phyloP scores from a whole-genome alignment of 2,888 invertebrate species.

The Mesoligia furuncula region DNA sequence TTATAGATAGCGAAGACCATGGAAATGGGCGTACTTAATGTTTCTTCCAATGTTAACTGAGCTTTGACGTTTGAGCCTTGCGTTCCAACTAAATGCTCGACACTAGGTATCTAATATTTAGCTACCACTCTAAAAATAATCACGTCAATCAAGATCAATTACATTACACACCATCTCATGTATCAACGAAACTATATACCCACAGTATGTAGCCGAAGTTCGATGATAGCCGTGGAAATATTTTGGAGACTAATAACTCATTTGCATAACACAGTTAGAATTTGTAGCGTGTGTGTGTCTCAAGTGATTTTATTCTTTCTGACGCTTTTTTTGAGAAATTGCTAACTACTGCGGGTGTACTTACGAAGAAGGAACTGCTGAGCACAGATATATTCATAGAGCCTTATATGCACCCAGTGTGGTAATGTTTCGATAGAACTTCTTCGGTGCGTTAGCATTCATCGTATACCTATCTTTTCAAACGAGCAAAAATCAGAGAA shows the following conservation, averaged over 20 bases:
- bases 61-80: neutral
- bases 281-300: neutral
- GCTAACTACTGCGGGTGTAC: neutral
- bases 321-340: neutral
- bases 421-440: neutral
- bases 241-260: neutral
- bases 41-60: neutral
- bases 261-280: neutral
- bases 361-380: neutral
- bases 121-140: constrained; percentile 15
- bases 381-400: neutral
- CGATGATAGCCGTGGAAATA: constrained; percentile 31
- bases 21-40: neutral
- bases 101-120: neutral
- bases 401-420: neutral
- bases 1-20: neutral
- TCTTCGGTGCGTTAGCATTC: neutral
- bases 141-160: constrained; percentile 25
- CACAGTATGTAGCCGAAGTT: neutral
- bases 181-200: constrained; percentile 33
- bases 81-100: neutral
- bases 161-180: constrained; percentile 36
- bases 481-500: neutral
- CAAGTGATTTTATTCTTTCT: neutral
- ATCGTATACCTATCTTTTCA: neutral